Evolutionary conservation across 2,113 vertebrate genomes (phyloP).

Genomic region (Caranx melampygus): DNA sequence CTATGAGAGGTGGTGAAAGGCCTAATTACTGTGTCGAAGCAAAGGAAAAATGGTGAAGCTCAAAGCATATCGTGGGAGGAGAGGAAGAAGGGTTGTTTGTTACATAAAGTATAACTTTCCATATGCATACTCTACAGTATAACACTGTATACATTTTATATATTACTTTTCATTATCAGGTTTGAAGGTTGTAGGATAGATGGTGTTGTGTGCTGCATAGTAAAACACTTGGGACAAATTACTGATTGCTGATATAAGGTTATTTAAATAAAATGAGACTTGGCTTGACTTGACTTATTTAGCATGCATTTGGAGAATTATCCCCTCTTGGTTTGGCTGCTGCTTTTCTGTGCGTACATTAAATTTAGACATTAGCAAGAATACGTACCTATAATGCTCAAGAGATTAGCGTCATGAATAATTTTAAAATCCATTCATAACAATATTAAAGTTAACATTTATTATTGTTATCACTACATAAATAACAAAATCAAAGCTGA

Average conservation of each 20-base stretch:
- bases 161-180: no score
- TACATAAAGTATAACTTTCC: not conserved
- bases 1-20: constrained; percentile 24
- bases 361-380: not conserved
- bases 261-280: not conserved
- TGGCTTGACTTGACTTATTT: not conserved
- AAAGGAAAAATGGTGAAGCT: constrained; percentile 12
- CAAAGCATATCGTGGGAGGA: constrained; percentile 24
- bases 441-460: not conserved
- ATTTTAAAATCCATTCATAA: not conserved
- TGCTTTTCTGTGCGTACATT: not conserved
- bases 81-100: constrained; percentile 27
- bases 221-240: no score
- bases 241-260: not conserved
- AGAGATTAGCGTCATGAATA: not conserved
- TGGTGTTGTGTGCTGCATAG: no score
- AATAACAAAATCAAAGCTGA: not conserved
- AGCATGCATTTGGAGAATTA: not conserved
- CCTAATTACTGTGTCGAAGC: constrained; percentile 29
- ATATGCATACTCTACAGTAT: constrained; percentile 7
- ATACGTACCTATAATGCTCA: not conserved
- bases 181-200: no score
- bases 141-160: not conserved
- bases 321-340: not conserved
- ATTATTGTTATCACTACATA: not conserved